Percentiles rank a stretch among this genome's conserved stretches.
These are phyloP conservation scores for Andrena dorsata DNA, from an alignment of 2,888 invertebrate species.

Conservation along the genomic window DNA sequence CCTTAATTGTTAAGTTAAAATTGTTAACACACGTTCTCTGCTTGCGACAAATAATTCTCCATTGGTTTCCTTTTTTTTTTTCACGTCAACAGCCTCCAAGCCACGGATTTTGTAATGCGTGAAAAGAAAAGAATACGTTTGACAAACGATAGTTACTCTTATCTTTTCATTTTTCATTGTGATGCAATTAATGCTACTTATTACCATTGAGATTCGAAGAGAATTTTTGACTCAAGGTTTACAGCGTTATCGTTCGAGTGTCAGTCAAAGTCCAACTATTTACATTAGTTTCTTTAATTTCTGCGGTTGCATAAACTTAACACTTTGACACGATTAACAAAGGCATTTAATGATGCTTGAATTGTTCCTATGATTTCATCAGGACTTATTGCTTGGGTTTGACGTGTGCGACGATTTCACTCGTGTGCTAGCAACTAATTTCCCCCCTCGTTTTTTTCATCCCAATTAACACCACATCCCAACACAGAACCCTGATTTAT, in stretches of 20 bases:
- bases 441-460: background rate
- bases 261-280: background rate
- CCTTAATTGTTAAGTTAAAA: slow-evolving; percentile 19
- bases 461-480: background rate
- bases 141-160: background rate
- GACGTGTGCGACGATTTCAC: slow-evolving; percentile 13
- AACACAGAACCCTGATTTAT: background rate
- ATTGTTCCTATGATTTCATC: slow-evolving; percentile 48
- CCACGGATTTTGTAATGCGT: background rate
- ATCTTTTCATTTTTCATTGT: background rate
- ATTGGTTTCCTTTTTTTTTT: slow-evolving; percentile 3
- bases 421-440: slow-evolving; percentile 10
- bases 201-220: no score
- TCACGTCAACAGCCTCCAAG: background rate
- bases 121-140: background rate
- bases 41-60: slow-evolving; percentile 50
- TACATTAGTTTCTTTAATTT: background rate
- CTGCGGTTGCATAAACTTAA: background rate
- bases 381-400: slow-evolving; percentile 29
- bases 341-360: background rate
- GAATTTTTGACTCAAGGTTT: no score
- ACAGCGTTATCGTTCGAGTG: no score
- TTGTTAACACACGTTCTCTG: slow-evolving; percentile 43
- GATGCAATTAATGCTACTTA: no score
- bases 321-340: background rate